Conservation (phyloP, 2,797 vertebrate species). For the Orestias chungarensis region DNA sequence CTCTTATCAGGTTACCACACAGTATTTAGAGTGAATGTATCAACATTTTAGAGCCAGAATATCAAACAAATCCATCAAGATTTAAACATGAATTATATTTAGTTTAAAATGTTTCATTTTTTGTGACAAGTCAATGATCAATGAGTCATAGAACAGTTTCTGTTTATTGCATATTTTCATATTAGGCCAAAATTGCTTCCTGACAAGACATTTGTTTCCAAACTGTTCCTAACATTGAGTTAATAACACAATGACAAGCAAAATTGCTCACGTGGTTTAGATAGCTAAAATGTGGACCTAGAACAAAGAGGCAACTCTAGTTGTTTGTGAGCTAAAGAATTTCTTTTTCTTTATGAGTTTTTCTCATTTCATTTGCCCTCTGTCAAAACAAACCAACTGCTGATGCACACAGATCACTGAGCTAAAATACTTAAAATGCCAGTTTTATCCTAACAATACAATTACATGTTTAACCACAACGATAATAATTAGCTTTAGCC, state of each 20-base stretch:
- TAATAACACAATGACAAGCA: no score
- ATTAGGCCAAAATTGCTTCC: neutral
- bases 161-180: neutral
- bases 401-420: no score
- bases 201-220: neutral
- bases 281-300: no score
- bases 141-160: neutral
- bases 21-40: neutral
- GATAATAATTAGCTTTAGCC: neutral
- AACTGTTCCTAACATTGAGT: neutral
- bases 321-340: neutral
- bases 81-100: neutral
- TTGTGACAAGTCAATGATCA: no score
- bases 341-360: neutral
- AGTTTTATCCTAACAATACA: no score
- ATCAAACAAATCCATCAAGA: neutral
- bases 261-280: no score
- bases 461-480: neutral
- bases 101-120: neutral
- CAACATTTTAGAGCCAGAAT: neutral
- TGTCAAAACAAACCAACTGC: neutral
- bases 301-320: neutral
- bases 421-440: no score
- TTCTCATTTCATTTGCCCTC: neutral
- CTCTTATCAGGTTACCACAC: slow-evolving; percentile 44